A percentile compares a stretch with the other conserved stretches of the same genome.
Conservation (phyloP, 2,888 invertebrate species). For the Synanthedon andrenaeformis region DNA sequence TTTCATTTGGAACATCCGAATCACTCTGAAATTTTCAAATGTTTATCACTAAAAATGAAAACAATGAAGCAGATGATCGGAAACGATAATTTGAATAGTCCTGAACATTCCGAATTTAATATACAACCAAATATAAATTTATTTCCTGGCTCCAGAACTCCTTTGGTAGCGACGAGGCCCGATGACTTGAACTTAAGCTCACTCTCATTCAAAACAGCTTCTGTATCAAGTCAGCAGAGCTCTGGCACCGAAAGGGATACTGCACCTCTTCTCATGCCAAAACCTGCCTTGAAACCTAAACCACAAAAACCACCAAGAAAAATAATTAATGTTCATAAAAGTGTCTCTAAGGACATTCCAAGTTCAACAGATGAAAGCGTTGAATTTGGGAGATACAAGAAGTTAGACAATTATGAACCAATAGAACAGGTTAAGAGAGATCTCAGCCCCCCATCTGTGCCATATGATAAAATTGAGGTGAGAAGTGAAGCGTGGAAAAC, state of each 20-base stretch:
- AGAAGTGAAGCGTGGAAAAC: constrained; percentile 86
- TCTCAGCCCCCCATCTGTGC: constrained; percentile 46
- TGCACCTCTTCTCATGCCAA: constrained; percentile 59
- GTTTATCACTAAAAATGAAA: constrained; percentile 86
- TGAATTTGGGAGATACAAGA: constrained; percentile 65
- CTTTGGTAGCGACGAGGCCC: constrained; percentile 74
- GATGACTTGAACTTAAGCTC: constrained; percentile 61
- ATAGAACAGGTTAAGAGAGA: constrained; percentile 63
- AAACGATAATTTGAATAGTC: constrained; percentile 73
- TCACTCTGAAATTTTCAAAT: constrained; percentile 85
- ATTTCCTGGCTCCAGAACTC: constrained; percentile 86
- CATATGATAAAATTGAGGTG: constrained; percentile 83
- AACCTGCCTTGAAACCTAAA: constrained; percentile 72
- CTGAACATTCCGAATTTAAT: constrained; percentile 78
- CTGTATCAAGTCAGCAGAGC: constrained; percentile 53
- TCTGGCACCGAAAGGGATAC: constrained; percentile 46
- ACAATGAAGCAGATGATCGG: constrained; percentile 86
- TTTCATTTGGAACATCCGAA: constrained; percentile 85
- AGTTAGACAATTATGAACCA: constrained; percentile 65
- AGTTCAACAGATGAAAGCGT: constrained; percentile 56
- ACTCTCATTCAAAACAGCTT: constrained; percentile 55
- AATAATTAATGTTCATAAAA: constrained; percentile 56
- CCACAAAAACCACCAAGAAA: constrained; percentile 74
- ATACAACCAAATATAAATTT: constrained; percentile 81
- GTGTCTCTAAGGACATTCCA: constrained; percentile 37